Evolutionary conservation across 2,888 invertebrate genomes (phyloP).

Genomic region (Hipparchia semele): DNA sequence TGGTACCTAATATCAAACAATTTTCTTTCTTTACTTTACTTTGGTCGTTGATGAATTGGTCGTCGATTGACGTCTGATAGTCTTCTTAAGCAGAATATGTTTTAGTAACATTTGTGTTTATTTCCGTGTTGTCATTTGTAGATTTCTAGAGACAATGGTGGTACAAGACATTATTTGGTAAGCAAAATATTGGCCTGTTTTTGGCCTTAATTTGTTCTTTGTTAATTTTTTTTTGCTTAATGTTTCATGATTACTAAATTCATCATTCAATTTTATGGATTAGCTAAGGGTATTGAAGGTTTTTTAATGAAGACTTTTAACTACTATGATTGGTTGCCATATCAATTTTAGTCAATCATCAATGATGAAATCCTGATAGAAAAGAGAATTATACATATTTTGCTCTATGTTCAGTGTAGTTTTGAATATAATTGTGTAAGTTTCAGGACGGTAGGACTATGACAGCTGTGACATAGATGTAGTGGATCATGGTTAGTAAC

Average conservation of each 20-base stretch:
- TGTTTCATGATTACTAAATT: background rate
- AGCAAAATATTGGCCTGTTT: background rate
- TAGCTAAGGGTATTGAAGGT: too few species aligned
- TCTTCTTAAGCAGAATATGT: background rate
- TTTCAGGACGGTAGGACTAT: background rate
- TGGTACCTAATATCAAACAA: too few species aligned
- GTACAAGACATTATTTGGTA: background rate
- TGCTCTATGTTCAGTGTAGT: background rate
- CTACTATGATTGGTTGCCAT: too few species aligned
- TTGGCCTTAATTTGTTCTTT: background rate
- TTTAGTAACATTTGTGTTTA: constrained; percentile 1
- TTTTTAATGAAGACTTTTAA: too few species aligned
- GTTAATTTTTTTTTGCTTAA: background rate
- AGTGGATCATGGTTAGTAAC: background rate
- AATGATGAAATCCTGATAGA: too few species aligned
- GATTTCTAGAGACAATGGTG: background rate
- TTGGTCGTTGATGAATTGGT: background rate
- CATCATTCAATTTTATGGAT: too few species aligned
- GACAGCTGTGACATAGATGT: background rate
- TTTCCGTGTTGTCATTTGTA: background rate
- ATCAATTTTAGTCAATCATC: too few species aligned
- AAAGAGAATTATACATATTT: too few species aligned
- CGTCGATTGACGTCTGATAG: background rate
- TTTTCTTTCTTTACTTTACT: too few species aligned
- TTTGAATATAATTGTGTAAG: background rate